phyloP scores from a whole-genome alignment of 2,113 vertebrate species.

The Isichthys henryi region DNA sequence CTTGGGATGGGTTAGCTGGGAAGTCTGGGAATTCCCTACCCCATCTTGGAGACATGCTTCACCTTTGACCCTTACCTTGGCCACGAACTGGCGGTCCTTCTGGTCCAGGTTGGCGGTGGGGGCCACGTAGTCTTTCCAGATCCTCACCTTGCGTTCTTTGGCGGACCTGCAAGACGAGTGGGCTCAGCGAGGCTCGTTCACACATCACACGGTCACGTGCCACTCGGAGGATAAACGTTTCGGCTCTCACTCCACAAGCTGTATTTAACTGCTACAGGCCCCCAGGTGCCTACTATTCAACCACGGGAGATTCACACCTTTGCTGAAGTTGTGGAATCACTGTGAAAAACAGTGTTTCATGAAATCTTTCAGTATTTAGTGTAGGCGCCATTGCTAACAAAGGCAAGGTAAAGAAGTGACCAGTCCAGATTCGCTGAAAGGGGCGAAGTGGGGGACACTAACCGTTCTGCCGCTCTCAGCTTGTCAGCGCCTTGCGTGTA shows the following conservation, averaged over 20 bases:
- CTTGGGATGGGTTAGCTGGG: neutral
- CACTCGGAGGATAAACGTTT: neutral
- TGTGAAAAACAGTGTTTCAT: neutral
- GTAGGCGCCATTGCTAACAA: neutral
- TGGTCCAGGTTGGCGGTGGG: constrained; percentile 92
- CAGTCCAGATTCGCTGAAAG: neutral
- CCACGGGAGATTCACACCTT: neutral
- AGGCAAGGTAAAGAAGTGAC: neutral
- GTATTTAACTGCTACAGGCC: neutral
- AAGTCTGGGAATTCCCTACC: neutral
- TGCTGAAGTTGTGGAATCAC: neutral
- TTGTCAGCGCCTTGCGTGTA: constrained; percentile 92
- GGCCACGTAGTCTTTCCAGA: constrained; percentile 96
- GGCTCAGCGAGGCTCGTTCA: neutral
- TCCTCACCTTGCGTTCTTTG: constrained; percentile 86
- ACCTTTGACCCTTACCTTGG: constrained; percentile 74
- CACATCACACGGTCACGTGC: neutral
- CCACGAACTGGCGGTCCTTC: constrained; percentile 95
- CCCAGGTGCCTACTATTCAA: neutral
- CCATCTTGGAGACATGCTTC: neutral
- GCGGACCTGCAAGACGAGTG: constrained; percentile 65
- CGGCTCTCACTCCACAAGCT: neutral
- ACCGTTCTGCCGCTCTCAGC: constrained; percentile 84
- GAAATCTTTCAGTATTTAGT: neutral
- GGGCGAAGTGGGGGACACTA: constrained; percentile 9